A percentile compares a stretch with the other conserved stretches of the same genome.
Evolutionary conservation across 2,888 invertebrate species (phyloP).

Genomic region (Drosophila rellima): DNA sequence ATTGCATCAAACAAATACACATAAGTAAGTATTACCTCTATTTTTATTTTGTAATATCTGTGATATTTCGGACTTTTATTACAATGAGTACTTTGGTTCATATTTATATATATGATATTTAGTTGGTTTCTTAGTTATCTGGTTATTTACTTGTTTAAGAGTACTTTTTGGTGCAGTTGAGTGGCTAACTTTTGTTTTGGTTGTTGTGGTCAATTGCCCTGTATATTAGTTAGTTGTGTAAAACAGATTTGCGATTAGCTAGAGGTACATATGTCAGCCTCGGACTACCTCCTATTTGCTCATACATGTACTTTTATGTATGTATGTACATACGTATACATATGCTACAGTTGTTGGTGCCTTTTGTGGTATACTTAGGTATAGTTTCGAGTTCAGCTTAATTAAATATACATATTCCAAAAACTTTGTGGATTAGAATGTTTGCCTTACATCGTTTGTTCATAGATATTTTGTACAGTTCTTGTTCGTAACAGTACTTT

Average conservation of each 20-base stretch:
- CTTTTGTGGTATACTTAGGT: constrained; percentile 38
- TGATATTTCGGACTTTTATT: constrained; percentile 8
- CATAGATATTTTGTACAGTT: constrained; percentile 71
- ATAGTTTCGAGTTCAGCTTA: constrained; percentile 34
- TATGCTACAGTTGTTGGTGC: constrained; percentile 48
- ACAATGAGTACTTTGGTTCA: constrained; percentile 15
- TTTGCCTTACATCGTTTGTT: constrained; percentile 70
- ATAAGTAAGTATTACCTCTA: not conserved
- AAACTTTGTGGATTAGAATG: constrained; percentile 68
- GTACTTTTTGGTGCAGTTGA: constrained; percentile 61
- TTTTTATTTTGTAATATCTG: constrained; percentile 2
- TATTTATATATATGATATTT: constrained; percentile 21
- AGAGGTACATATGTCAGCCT: constrained; percentile 17
- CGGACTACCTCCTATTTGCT: constrained; percentile 2
- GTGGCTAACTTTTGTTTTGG: constrained; percentile 53
- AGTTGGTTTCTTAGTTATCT: constrained; percentile 30
- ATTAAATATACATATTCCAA: constrained; percentile 46
- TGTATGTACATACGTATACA: not conserved
- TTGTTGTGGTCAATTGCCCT: constrained; percentile 70
- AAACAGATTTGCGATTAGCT: constrained; percentile 26
- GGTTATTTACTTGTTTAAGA: constrained; percentile 25
- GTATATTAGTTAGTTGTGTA: constrained; percentile 59
- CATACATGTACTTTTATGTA: constrained; percentile 12
- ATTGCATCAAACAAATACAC: constrained; percentile 29
- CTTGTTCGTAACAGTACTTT: constrained; percentile 37